A percentile compares a stretch with the other conserved stretches of the same genome.
Evolutionary conservation across 2,797 vertebrate genomes (phyloP).

Genomic region (Peromyscus nudipes): DNA sequence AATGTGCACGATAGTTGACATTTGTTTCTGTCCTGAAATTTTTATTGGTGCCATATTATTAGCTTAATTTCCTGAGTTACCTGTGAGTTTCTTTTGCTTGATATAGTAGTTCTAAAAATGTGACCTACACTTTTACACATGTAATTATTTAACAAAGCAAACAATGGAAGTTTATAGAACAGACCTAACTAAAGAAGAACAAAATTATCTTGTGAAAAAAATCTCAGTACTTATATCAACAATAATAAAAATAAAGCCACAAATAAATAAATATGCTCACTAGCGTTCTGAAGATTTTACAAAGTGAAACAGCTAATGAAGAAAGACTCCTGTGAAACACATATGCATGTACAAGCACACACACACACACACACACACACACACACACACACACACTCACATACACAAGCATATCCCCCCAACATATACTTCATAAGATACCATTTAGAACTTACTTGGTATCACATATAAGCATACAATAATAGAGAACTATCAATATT

Average conservation of each 20-base stretch:
- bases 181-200: not conserved
- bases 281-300: not conserved
- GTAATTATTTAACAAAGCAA: not conserved
- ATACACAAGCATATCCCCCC: rapidly evolving
- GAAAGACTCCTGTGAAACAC: not conserved
- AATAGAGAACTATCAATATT: not conserved
- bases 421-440: not conserved
- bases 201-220: not conserved
- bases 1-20: not conserved
- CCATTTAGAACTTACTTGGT: not conserved
- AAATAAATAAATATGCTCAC: not conserved
- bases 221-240: not conserved
- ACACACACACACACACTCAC: no score
- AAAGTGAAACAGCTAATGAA: not conserved
- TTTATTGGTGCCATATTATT: slow-evolving; percentile 3
- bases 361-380: no score
- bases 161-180: not conserved
- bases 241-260: not conserved
- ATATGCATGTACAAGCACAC: not conserved
- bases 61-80: not conserved
- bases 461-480: not conserved
- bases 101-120: slow-evolving; percentile 27
- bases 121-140: not conserved
- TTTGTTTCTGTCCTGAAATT: slow-evolving; percentile 21
- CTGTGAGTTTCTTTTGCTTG: slow-evolving; percentile 5